These are phyloP conservation scores for Cuniculus paca DNA, from an alignment of 2,797 vertebrate genomes.

Conservation along the genomic window DNA sequence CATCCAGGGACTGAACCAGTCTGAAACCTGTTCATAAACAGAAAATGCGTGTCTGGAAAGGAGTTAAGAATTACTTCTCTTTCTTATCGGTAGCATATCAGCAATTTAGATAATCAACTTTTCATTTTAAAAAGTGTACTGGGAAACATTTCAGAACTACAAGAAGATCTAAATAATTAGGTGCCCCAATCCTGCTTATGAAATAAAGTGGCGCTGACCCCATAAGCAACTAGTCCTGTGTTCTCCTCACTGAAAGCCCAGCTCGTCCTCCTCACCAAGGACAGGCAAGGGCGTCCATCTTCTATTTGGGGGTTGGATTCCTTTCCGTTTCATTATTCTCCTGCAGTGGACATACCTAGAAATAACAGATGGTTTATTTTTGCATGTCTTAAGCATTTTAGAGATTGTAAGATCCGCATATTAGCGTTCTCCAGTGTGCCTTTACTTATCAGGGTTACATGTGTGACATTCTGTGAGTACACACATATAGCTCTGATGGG, in stretches of 20 bases:
- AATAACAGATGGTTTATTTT: background rate
- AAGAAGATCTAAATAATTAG: background rate
- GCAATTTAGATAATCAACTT: background rate
- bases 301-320: background rate
- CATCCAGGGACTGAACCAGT: too few relatives aligned
- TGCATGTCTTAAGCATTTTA: background rate
- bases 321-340: background rate
- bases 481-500: background rate
- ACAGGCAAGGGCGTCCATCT: background rate
- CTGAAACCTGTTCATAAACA: slow-evolving; percentile 17
- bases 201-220: background rate
- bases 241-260: background rate
- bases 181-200: background rate
- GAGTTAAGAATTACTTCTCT: background rate
- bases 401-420: background rate
- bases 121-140: background rate
- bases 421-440: background rate
- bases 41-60: background rate
- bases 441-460: background rate
- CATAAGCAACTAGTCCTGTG: background rate
- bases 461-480: background rate
- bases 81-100: background rate
- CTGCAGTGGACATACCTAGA: background rate
- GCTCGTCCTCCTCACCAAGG: background rate
- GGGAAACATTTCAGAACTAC: background rate